A percentile compares a stretch with the other conserved stretches of the same genome.
These are phyloP conservation scores for Eupleurogrammus muticus DNA, from an alignment of 2,797 vertebrate species.

Conservation along the genomic window DNA sequence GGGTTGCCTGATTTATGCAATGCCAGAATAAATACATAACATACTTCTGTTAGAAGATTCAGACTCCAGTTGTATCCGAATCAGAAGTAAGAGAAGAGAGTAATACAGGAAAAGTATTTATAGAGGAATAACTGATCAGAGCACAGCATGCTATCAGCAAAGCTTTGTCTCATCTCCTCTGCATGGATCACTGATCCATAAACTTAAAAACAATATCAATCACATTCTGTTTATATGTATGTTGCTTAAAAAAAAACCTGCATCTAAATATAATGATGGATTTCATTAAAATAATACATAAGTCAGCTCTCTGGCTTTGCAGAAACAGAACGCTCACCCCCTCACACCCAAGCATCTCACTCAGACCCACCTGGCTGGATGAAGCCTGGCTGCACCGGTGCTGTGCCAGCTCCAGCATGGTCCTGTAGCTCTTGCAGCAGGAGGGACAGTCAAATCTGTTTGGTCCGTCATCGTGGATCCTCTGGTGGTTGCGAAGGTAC, in stretches of 20 bases:
- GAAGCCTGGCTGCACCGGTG: conserved; percentile 72
- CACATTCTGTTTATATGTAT: background rate
- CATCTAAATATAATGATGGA: background rate
- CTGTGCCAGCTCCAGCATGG: conserved; percentile 82
- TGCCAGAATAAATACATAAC: background rate
- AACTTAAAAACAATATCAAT: background rate
- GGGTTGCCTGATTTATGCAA: background rate
- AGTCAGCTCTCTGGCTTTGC: background rate
- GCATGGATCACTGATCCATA: background rate
- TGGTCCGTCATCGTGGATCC: conserved; percentile 81
- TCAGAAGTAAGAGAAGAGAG: background rate
- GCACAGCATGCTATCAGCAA: background rate
- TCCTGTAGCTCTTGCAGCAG: conserved; percentile 81
- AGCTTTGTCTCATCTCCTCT: background rate
- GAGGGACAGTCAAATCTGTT: conserved; percentile 82
- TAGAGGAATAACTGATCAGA: background rate
- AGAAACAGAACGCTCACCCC: background rate
- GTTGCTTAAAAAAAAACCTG: background rate
- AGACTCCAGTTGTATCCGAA: background rate
- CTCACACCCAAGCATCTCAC: background rate
- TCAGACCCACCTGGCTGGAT: conserved; percentile 64
- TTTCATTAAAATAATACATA: background rate
- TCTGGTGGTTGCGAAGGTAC: conserved; percentile 81
- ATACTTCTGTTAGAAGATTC: background rate
- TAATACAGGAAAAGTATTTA: background rate